These are phyloP conservation scores for Dipodomys spectabilis DNA, from an alignment of 2,113 vertebrate species.

Conservation along the genomic window DNA sequence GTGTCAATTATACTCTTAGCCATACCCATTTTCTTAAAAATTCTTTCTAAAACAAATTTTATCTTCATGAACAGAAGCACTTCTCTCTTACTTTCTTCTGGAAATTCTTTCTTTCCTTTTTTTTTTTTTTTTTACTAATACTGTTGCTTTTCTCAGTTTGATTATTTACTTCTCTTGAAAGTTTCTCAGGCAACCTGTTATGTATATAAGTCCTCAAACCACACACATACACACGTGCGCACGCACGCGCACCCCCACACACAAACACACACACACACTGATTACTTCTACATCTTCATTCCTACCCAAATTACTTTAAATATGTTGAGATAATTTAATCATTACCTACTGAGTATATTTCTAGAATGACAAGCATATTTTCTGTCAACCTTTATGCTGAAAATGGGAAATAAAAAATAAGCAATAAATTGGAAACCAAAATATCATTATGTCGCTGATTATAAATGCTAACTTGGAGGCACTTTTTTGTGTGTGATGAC, in stretches of 20 bases:
- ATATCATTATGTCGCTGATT: background rate
- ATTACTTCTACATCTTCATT: background rate
- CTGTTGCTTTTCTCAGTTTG: background rate
- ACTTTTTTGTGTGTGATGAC: background rate
- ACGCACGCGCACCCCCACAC: no score
- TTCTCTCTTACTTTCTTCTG: background rate
- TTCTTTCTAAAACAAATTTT: background rate
- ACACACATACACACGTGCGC: no score
- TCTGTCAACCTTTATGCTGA: background rate
- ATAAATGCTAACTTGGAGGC: background rate
- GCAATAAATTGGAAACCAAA: background rate
- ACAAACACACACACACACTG: no score
- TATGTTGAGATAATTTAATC: background rate
- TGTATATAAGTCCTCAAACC: background rate
- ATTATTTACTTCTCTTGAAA: background rate
- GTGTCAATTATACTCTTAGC: background rate
- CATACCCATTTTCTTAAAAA: background rate
- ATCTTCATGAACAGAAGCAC: background rate
- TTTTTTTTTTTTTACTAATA: background rate
- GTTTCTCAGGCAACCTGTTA: background rate
- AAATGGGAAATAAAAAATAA: slow-evolving; percentile 31
- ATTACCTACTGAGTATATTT: background rate
- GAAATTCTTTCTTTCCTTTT: background rate
- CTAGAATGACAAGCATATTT: background rate
- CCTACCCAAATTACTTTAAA: background rate